A percentile compares a stretch with the other conserved stretches of the same genome.
phyloP scores from a whole-genome alignment of 2,888 invertebrate species.

The Aphodius sticticus region DNA sequence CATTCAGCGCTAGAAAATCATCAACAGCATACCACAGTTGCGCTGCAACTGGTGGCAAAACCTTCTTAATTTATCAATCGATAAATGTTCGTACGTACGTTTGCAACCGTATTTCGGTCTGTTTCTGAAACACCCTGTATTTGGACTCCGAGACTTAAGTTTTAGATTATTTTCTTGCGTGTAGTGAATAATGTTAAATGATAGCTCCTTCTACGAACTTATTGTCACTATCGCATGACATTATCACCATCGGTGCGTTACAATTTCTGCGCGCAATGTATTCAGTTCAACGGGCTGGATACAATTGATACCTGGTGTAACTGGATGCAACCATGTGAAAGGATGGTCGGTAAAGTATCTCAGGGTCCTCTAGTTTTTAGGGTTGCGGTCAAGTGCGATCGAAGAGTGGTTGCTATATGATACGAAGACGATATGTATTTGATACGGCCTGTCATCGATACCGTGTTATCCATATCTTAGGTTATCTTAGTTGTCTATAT shows the following conservation, averaged over 20 bases:
- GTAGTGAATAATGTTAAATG: no score
- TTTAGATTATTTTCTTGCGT: no score
- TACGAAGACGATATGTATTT: conserved; percentile 23
- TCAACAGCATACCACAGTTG: no score
- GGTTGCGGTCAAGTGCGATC: conserved; percentile 23
- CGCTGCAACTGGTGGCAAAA: no score
- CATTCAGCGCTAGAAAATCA: no score
- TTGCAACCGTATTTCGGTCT: no score
- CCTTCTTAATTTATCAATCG: no score
- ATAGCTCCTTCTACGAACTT: background rate
- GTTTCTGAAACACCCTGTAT: no score
- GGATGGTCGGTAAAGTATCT: conserved; percentile 17
- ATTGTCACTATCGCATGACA: background rate
- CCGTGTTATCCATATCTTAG: background rate
- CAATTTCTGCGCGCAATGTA: background rate
- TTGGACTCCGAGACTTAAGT: no score
- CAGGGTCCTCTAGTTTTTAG: conserved; percentile 20
- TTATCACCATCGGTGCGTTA: background rate
- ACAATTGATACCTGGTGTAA: conserved; percentile 11
- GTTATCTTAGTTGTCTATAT: background rate
- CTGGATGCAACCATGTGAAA: conserved; percentile 24
- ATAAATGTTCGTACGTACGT: no score
- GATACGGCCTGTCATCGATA: conserved; percentile 16
- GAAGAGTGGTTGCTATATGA: conserved; percentile 14
- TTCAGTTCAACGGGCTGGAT: conserved; percentile 15